Conservation (phyloP, 1,140 invertebrate genomes). For the Atta cephalotes region DNA sequence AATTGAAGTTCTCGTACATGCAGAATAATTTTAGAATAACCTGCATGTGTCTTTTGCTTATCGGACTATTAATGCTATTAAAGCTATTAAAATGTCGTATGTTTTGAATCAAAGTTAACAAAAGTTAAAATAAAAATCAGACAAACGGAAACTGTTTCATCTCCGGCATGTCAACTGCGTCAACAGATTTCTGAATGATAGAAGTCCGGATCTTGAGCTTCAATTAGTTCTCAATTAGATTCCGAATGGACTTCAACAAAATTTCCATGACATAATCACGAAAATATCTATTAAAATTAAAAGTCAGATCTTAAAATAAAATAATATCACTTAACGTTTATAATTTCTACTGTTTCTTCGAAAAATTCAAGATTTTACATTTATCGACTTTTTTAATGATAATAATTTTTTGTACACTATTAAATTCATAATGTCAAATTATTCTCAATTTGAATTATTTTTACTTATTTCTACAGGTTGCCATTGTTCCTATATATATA, state of each 20-base stretch:
- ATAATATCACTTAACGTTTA: not conserved
- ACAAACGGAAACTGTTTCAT: not conserved
- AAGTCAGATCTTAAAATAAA: not conserved
- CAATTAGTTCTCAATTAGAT: not conserved
- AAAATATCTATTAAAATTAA: not conserved
- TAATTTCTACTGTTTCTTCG: not conserved
- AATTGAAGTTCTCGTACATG: not conserved
- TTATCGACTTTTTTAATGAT: not conserved
- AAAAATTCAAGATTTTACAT: constrained; percentile 6
- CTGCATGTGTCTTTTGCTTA: not conserved
- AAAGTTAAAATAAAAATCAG: constrained; percentile 1
- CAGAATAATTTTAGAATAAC: not conserved
- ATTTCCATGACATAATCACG: not conserved
- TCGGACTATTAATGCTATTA: not conserved
- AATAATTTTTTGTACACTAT: too few species aligned
- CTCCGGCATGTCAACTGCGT: not conserved
- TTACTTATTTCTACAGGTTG: too few species aligned
- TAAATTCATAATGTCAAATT: too few species aligned
- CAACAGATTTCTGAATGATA: not conserved
- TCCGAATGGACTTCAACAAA: not conserved
- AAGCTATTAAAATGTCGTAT: not conserved
- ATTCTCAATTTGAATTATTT: too few species aligned
- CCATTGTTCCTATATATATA: too few species aligned
- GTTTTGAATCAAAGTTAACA: not conserved
- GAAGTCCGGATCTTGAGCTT: not conserved